A percentile compares a stretch with the other conserved stretches of the same genome.
These are phyloP conservation scores for Mechanitis messenoides DNA, from an alignment of 2,888 invertebrate species.

Conservation along the genomic window DNA sequence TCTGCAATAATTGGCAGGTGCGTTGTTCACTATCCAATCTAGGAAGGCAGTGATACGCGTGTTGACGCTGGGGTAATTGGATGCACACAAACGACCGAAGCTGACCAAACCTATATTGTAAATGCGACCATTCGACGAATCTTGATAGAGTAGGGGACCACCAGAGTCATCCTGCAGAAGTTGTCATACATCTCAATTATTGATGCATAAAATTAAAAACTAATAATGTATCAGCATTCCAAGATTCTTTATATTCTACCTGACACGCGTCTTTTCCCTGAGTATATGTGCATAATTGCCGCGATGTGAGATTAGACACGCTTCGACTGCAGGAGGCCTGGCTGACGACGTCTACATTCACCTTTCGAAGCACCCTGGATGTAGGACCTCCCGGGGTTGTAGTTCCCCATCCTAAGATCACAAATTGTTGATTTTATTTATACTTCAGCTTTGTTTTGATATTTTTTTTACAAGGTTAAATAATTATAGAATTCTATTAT, in stretches of 20 bases:
- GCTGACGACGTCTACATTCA: slow-evolving; percentile 68
- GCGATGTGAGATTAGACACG: slow-evolving; percentile 36
- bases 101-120: slow-evolving; percentile 74
- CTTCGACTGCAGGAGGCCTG: slow-evolving; percentile 52
- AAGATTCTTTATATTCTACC: slow-evolving; percentile 44
- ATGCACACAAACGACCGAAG: slow-evolving; percentile 74
- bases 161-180: slow-evolving; percentile 68
- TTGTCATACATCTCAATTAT: not conserved
- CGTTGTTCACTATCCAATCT: slow-evolving; percentile 71
- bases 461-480: no score
- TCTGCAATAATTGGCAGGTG: slow-evolving; percentile 46
- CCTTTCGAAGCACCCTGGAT: slow-evolving; percentile 62
- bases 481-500: no score
- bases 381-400: slow-evolving; percentile 1
- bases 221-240: not conserved
- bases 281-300: slow-evolving; percentile 66
- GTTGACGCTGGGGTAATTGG: slow-evolving; percentile 67
- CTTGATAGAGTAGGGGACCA: slow-evolving; percentile 75
- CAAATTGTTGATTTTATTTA: not conserved
- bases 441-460: not conserved
- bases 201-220: not conserved
- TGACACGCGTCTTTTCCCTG: slow-evolving; percentile 31
- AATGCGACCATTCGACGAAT: slow-evolving; percentile 49
- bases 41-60: slow-evolving; percentile 72
- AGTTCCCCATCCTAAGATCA: slow-evolving; percentile 35